Conservation (phyloP, 1,140 invertebrate genomes). For the Venustaconcha ellipsiformis region DNA sequence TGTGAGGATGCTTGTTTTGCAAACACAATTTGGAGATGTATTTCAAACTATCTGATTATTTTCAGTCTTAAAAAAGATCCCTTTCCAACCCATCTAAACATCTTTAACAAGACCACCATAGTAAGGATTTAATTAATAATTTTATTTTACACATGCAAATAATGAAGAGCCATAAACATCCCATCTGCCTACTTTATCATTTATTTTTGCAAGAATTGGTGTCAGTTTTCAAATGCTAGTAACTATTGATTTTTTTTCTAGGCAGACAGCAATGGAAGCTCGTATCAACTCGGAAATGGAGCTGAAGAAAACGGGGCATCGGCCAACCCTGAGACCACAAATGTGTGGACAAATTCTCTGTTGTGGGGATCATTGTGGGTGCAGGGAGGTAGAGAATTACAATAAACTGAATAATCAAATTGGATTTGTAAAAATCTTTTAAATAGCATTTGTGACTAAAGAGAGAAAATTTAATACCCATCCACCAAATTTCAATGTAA, state of each 20-base stretch:
- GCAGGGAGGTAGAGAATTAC: constrained; percentile 50
- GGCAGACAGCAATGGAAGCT: constrained; percentile 84
- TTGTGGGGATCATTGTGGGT: constrained; percentile 64
- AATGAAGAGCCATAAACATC: not conserved
- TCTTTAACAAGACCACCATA: not conserved
- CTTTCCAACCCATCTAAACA: too few relatives aligned
- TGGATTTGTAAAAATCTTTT: too few relatives aligned
- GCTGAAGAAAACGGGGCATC: constrained; percentile 77
- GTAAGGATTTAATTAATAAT: not conserved
- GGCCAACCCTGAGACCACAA: constrained; percentile 81
- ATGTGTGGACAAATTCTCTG: constrained; percentile 76
- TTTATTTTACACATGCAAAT: not conserved
- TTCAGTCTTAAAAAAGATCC: too few relatives aligned
- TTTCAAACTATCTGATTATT: too few relatives aligned
- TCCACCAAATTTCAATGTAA: too few relatives aligned
- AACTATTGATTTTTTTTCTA: constrained; percentile 48
- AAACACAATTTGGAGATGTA: too few relatives aligned
- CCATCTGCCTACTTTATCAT: not conserved
- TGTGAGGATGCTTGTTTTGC: too few relatives aligned
- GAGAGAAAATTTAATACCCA: too few relatives aligned
- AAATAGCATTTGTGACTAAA: too few relatives aligned
- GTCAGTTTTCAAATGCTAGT: not conserved
- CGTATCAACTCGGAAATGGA: constrained; percentile 85
- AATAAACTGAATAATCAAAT: too few relatives aligned
- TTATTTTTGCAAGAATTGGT: not conserved